Percentiles rank a stretch among this genome's conserved stretches.
Conservation (phyloP, 1,140 invertebrate species). For the Proctacanthus coquilletti region DNA sequence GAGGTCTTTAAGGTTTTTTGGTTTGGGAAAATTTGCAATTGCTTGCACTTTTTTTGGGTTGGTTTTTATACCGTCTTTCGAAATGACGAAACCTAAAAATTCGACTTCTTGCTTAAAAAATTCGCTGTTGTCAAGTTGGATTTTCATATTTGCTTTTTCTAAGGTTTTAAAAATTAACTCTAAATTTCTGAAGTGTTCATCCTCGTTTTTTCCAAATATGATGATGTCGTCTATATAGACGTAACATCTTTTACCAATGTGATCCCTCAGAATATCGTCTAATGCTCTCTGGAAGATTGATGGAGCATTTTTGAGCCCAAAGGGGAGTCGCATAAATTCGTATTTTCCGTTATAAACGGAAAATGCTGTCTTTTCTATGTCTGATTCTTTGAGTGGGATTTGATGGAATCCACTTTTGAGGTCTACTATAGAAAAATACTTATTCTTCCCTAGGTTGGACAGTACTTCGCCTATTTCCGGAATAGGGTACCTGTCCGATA, state of each 20-base stretch:
- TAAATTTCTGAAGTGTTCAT: constrained; percentile 18
- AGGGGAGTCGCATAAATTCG: constrained; percentile 24
- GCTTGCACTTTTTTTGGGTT: constrained; percentile 11
- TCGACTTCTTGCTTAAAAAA: constrained; percentile 9
- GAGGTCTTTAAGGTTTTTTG: constrained; percentile 4
- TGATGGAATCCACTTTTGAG: constrained; percentile 34
- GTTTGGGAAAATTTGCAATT: constrained; percentile 6
- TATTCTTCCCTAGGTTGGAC: constrained; percentile 24
- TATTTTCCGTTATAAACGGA: constrained; percentile 25
- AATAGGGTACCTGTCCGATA: constrained; percentile 32
- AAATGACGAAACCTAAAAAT: constrained; percentile 10
- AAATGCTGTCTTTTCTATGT: constrained; percentile 27
- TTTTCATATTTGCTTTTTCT: constrained; percentile 7
- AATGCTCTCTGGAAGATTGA: constrained; percentile 31
- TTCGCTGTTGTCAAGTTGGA: constrained; percentile 8
- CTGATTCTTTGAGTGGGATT: constrained; percentile 17
- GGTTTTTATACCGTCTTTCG: constrained; percentile 9
- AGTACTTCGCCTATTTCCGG: constrained; percentile 33
- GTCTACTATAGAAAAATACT: constrained; percentile 31
- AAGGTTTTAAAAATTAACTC: constrained; percentile 6
- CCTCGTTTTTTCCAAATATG: constrained; percentile 7
- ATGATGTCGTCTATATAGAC: constrained; percentile 16
- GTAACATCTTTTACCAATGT: constrained; percentile 13
- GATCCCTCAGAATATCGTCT: constrained; percentile 20
- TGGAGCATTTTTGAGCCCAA: constrained; percentile 29